Percentiles rank a stretch among this genome's conserved stretches.
Evolutionary conservation across 1,140 invertebrate genomes (phyloP).

Genomic region (Sinella curviseta): DNA sequence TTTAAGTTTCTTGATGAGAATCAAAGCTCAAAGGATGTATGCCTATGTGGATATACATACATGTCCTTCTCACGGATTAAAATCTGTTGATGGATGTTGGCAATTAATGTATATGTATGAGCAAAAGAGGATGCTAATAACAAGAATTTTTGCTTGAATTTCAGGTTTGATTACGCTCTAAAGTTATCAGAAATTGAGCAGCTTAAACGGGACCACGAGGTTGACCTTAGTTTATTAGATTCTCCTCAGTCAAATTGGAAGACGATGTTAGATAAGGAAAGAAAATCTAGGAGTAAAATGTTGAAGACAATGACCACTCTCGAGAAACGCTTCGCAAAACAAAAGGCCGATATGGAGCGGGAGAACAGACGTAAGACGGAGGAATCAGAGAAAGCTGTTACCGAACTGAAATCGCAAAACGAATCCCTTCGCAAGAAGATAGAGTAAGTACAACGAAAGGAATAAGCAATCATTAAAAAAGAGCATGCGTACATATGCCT

Average conservation of each 20-base stretch:
- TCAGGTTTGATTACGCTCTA: slow-evolving; percentile 38
- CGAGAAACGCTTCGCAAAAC: slow-evolving; percentile 36
- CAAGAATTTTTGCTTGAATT: background rate
- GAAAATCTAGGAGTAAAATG: slow-evolving; percentile 36
- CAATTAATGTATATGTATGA: background rate
- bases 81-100: background rate
- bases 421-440: slow-evolving; percentile 36
- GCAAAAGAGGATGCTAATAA: background rate
- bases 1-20: no score
- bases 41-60: no score
- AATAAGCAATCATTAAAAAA: no score
- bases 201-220: slow-evolving; percentile 39
- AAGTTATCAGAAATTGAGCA: slow-evolving; percentile 41
- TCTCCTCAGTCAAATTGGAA: slow-evolving; percentile 37
- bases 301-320: slow-evolving; percentile 38
- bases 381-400: slow-evolving; percentile 33
- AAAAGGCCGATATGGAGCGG: slow-evolving; percentile 33
- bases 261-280: slow-evolving; percentile 37
- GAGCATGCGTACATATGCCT: background rate
- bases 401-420: slow-evolving; percentile 38
- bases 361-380: slow-evolving; percentile 33
- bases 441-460: slow-evolving; percentile 32
- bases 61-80: background rate
- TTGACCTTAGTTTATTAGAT: slow-evolving; percentile 36
- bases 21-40: no score